Evolutionary conservation across 2,113 vertebrate genomes (phyloP), one percentile per base, ranked within the genome.

Genomic region (Syngnathus typhle): DNA sequence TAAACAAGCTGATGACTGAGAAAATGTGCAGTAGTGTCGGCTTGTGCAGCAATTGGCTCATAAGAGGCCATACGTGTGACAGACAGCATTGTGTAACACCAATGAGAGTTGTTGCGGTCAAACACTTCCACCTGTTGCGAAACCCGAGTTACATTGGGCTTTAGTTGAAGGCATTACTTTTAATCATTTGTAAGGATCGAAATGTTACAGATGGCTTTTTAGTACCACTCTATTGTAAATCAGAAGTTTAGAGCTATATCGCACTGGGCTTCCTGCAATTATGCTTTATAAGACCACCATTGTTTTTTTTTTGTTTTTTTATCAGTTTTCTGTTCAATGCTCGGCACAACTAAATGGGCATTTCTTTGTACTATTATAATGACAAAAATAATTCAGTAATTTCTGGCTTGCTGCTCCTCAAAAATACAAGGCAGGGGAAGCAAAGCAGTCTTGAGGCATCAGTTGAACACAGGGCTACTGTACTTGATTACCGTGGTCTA

Each of bases 401-500:
- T 32, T 84, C 89, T 84, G 82, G 82, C 76, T 84, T 56, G 69
- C 74, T 75, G 79, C 87, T 82, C 78, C 84, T 80, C 78, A 77
- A 87, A 86, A 78, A 84, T 80, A 71, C 6, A 15, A 61, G 58
- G 19, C 43, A 65, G 77, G 65, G 69, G 77, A 82, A 83, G 75
- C 72, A 56, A 83, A 85, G 81, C 84, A 61, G 76, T 89, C 87
- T 79, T 70, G 82, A 81, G 75, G 82, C 84, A 82, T 89, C 90
- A 89, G 62, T 79, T 72, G 84, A 89, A 86, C 88, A 86, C 87
- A 88, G 86, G 87, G 83, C 88, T 91, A 92, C 90, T 92, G 91
- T 91, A 92, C 89, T 89, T 92, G 91, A 93, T 92, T 87, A 91
- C 89, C 84, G 87, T 89, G 88, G 91, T 85, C 90, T 92, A 91